phyloP scores from a whole-genome alignment of 2,888 invertebrate species.

The Agonopterix alstromeriana region DNA sequence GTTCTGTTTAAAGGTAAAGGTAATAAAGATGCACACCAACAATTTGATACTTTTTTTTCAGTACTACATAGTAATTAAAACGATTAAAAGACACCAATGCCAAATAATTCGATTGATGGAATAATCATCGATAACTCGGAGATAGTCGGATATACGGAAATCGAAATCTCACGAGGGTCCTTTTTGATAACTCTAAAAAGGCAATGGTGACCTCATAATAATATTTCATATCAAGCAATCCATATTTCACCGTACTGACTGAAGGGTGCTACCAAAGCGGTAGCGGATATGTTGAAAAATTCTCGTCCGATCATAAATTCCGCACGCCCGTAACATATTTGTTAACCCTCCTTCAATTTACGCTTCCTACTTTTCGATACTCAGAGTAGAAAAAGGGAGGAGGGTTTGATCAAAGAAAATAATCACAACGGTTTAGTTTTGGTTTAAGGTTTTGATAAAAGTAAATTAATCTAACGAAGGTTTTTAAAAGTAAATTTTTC shows the following conservation, averaged over 20 bases:
- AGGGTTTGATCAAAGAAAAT: not conserved
- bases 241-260: conserved; percentile 1
- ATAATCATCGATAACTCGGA: too few species aligned
- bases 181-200: too few species aligned
- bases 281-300: conserved; percentile 21
- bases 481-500: too few species aligned
- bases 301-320: conserved; percentile 36
- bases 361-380: conserved; percentile 17
- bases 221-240: not conserved
- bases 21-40: too few species aligned
- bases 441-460: not conserved
- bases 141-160: too few species aligned
- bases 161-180: too few species aligned
- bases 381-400: not conserved
- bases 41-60: too few species aligned
- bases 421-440: not conserved
- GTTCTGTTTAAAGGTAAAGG: too few species aligned
- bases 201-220: not conserved
- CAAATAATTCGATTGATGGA: too few species aligned
- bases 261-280: not conserved
- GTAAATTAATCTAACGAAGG: too few species aligned
- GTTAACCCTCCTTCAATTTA: conserved; percentile 35
- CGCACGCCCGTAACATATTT: conserved; percentile 36
- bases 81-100: too few species aligned
- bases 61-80: too few species aligned